phyloP scores from a whole-genome alignment of 37 sponge, comb jelly and placozoan genomes.

The Spongilla lacustris region DNA sequence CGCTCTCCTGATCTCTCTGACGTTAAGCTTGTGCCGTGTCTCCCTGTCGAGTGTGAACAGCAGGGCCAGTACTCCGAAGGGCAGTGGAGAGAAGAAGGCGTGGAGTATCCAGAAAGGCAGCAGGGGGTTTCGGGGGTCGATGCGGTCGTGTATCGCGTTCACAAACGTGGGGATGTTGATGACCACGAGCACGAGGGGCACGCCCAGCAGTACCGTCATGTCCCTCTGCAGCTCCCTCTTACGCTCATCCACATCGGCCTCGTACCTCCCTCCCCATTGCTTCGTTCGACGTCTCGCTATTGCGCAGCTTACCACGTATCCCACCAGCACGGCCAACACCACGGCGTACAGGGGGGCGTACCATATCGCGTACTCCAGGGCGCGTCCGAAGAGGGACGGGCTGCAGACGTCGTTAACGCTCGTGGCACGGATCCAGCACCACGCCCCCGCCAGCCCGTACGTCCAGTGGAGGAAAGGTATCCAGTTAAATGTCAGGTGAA shows the following conservation, averaged over 20 bases:
- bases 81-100: slow-evolving; percentile 55
- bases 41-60: slow-evolving; percentile 58
- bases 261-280: slow-evolving; percentile 25
- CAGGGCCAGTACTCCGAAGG: slow-evolving; percentile 41
- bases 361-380: slow-evolving; percentile 33
- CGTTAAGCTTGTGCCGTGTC: slow-evolving; percentile 21
- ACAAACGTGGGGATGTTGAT: slow-evolving; percentile 50
- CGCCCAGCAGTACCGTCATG: slow-evolving; percentile 44
- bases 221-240: slow-evolving; percentile 33
- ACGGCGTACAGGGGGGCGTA: slow-evolving; percentile 40
- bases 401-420: slow-evolving; percentile 23
- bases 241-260: not conserved
- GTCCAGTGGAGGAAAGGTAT: slow-evolving; percentile 63
- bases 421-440: slow-evolving; percentile 72
- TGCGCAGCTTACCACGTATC: slow-evolving; percentile 16
- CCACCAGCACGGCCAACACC: slow-evolving; percentile 12
- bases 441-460: slow-evolving; percentile 68
- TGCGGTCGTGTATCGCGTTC: slow-evolving; percentile 43
- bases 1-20: not conserved
- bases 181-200: slow-evolving; percentile 54
- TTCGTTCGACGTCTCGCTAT: not conserved
- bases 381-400: not conserved
- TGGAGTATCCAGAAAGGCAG: slow-evolving; percentile 52
- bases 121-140: slow-evolving; percentile 8
- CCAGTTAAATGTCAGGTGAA: slow-evolving; percentile 59